phyloP scores from a whole-genome alignment of 2,113 vertebrate species.

The Callipepla squamata region DNA sequence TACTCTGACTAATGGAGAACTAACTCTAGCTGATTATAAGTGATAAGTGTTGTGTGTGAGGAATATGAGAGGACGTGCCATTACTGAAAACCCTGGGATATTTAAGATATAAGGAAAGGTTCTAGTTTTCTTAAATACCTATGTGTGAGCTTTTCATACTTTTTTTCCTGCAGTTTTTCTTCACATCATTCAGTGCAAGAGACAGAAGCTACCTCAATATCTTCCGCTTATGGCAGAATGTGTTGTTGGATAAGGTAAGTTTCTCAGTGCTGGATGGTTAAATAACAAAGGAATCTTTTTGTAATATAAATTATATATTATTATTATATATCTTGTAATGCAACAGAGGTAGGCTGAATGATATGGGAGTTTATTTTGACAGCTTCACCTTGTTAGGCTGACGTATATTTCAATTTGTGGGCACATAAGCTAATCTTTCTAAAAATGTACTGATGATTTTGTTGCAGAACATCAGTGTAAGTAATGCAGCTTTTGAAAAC shows the following conservation, averaged over 20 bases:
- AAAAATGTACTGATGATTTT: background rate
- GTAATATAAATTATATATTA: background rate
- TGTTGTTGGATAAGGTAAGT: slow-evolving; percentile 88
- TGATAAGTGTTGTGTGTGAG: background rate
- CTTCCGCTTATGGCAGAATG: slow-evolving; percentile 94
- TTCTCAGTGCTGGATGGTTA: background rate
- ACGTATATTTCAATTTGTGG: slow-evolving; percentile 31
- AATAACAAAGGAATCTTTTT: background rate
- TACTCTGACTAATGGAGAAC: background rate
- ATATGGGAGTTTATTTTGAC: background rate
- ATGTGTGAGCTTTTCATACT: background rate
- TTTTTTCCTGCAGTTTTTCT: slow-evolving; percentile 84
- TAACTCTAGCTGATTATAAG: background rate
- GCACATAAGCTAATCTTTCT: background rate
- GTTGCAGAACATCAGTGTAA: background rate
- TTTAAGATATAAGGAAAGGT: background rate
- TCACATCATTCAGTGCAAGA: slow-evolving; percentile 91
- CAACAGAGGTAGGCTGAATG: background rate
- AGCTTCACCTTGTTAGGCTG: slow-evolving; percentile 6
- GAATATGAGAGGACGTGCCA: background rate
- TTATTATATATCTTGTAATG: background rate
- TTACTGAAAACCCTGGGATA: background rate
- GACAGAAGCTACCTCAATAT: slow-evolving; percentile 91
- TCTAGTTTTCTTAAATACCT: background rate
- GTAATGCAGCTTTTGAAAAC: background rate